Base-by-base conservation (phyloP, 2,113 vertebrate species). In the Equus quagga region DNA sequence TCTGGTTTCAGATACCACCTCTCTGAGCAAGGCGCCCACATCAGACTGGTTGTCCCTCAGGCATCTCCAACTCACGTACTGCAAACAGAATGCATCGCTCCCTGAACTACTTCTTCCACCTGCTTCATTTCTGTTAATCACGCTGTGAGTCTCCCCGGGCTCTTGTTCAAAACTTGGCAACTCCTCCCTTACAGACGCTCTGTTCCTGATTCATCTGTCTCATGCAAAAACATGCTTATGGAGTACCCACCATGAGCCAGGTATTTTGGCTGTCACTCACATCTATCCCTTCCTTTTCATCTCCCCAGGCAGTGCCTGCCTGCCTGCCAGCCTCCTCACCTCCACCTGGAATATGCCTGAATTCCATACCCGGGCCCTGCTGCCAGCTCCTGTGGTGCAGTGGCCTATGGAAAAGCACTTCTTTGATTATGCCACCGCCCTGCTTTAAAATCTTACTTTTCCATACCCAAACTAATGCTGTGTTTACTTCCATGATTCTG, bases 121-220 rank as follows among this genome's bases (percentile, higher is more conserved):
- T 72, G 75, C 31, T 70, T 62, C 21, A 60, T 41, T 91, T 93
- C 82, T 94, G 75, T 79, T 94, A 64, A 90, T 98, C 69, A 83
- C 14, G 58, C 24, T 41, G 17, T 33, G 84, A 49, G 11, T 65
- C 92, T 75, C 92, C 79, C 33, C 4, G 17, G 18, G 31, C 51
- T 79, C 78, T 51, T 62, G 26, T 89, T 64, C 62, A 82, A 94
- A 96, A 65, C 36, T 3, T 96, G 79, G 67, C 67, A 91, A 70
- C 19, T 31, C 80, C 12, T 89, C 19, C 31, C 46, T 62, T 44
- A 44, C 49, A 98, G 62, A 90, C 0, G 0, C 17, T 86, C 76
- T 80, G 60, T 73, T 14, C 41, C 62, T 21, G 9, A 88, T 67
- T 56, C 62, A 83, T 60, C 49, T 41, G 67, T 88, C 91, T 97